Conservation (phyloP, 2,797 vertebrate species). For the Gorsachius magnificus region DNA sequence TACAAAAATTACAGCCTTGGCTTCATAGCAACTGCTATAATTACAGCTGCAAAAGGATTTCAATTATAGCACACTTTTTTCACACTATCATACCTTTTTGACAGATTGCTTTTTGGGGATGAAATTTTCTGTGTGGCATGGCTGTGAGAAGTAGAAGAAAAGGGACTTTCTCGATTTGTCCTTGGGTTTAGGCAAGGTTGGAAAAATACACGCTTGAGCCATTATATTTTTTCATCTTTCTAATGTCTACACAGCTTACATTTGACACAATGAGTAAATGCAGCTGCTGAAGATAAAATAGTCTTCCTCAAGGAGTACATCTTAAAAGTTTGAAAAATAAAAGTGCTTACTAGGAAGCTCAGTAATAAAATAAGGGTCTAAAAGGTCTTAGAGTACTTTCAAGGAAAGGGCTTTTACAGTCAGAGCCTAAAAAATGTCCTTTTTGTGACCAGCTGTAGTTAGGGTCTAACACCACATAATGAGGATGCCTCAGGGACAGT, state of each 20-base stretch:
- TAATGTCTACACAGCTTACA: neutral
- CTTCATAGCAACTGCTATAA: neutral
- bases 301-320: neutral
- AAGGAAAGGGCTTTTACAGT: neutral
- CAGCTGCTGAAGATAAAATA: neutral
- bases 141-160: neutral
- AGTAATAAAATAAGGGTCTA: neutral
- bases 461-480: neutral
- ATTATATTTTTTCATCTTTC: neutral
- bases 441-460: neutral
- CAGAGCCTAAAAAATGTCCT: neutral
- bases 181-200: neutral
- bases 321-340: neutral
- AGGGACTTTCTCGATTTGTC: neutral
- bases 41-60: slow-evolving; percentile 2
- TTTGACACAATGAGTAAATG: neutral
- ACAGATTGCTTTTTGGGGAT: neutral
- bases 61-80: slow-evolving; percentile 1
- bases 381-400: neutral
- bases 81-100: neutral
- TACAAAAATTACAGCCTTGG: slow-evolving; percentile 10
- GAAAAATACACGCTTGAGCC: neutral
- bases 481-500: neutral
- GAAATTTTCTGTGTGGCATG: neutral
- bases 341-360: neutral